phyloP scores from a whole-genome alignment of 2,888 invertebrate genomes.

The Empis livida region DNA sequence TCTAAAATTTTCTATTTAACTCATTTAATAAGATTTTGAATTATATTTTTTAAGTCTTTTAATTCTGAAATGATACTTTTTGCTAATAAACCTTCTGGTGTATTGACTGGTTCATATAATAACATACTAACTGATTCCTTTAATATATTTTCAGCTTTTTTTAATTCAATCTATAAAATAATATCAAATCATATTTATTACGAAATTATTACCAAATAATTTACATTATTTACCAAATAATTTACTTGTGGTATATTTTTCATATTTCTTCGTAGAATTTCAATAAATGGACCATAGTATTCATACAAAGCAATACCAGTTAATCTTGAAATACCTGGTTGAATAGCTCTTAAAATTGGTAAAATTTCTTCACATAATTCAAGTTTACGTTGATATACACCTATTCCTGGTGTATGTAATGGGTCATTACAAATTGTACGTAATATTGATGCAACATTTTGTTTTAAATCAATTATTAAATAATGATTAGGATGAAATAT shows the following conservation, averaged over 20 bases:
- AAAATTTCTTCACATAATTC: constrained; percentile 52
- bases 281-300: constrained; percentile 51
- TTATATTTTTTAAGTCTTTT: constrained; percentile 24
- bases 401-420: neutral
- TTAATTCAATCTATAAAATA: constrained; percentile 38
- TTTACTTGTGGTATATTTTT: constrained; percentile 37
- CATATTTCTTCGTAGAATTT: constrained; percentile 35
- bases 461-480: constrained; percentile 53
- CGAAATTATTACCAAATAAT: neutral
- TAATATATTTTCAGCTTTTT: constrained; percentile 43
- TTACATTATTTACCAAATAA: constrained; percentile 35
- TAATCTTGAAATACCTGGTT: constrained; percentile 40
- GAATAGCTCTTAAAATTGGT: constrained; percentile 48
- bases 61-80: constrained; percentile 53
- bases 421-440: constrained; percentile 30
- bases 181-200: neutral
- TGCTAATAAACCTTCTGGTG: constrained; percentile 59
- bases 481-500: constrained; percentile 55
- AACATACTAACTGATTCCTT: constrained; percentile 51
- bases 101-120: constrained; percentile 54
- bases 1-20: too few relatives aligned
- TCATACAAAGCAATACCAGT: constrained; percentile 64
- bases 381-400: constrained; percentile 46
- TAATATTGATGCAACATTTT: constrained; percentile 49
- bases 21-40: neutral